phyloP scores from a whole-genome alignment of 1,140 invertebrate species.

The Trichoplusia ni region DNA sequence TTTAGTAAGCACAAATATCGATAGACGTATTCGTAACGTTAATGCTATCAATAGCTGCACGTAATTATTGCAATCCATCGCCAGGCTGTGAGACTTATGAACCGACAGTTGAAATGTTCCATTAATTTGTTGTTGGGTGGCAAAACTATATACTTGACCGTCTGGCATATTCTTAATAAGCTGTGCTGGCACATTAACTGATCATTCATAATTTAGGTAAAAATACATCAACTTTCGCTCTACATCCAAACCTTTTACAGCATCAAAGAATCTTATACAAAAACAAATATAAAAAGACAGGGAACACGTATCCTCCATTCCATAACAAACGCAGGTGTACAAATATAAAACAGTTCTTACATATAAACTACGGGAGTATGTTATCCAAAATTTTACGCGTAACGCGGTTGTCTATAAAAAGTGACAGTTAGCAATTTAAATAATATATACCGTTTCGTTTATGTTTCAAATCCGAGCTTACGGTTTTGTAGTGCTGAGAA shows the following conservation, averaged over 20 bases:
- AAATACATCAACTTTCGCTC: not conserved
- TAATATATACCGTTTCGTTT: conserved; percentile 54
- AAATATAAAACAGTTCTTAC: not conserved
- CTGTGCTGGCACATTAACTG: too few species aligned
- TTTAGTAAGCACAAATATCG: too few species aligned
- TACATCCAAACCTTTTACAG: not conserved
- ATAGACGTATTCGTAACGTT: too few species aligned
- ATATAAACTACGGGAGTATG: conserved; percentile 13
- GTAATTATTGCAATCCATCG: too few species aligned
- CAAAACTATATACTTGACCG: too few species aligned
- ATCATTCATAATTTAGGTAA: not conserved
- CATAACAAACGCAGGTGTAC: conserved; percentile 1
- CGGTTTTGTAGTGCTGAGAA: conserved; percentile 68
- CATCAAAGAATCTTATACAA: not conserved
- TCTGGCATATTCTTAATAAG: too few species aligned
- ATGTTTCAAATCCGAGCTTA: conserved; percentile 71
- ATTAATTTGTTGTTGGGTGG: too few species aligned
- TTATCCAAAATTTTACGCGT: not conserved
- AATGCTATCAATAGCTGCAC: too few species aligned
- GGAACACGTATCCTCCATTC: too few species aligned
- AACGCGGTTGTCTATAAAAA: conserved; percentile 36
- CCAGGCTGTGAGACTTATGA: too few species aligned
- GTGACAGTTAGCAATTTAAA: conserved; percentile 46
- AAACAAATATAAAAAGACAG: too few species aligned
- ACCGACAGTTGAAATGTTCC: too few species aligned